Percentiles rank a stretch among this genome's conserved stretches.
Evolutionary conservation across 2,113 vertebrate genomes (phyloP).

Genomic region (Hystrix cristata): DNA sequence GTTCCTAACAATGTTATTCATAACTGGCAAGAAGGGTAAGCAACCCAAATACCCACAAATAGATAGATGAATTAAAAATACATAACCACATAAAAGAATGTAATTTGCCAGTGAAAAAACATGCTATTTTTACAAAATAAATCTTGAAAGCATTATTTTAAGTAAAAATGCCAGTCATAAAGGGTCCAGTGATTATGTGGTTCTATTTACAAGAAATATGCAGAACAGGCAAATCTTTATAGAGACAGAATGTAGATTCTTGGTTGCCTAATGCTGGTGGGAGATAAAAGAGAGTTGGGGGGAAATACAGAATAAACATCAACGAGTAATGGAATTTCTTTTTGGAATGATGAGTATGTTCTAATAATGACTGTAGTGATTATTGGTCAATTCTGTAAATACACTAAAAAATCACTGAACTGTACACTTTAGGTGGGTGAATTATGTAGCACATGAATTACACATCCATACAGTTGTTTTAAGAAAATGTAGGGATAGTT

Average conservation of each 20-base stretch:
- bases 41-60: not conserved
- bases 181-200: not conserved
- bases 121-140: not conserved
- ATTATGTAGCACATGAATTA: not conserved
- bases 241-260: not conserved
- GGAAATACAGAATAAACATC: not conserved
- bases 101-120: not conserved
- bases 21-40: not conserved
- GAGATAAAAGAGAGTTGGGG: not conserved
- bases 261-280: not conserved
- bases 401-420: conserved; percentile 36
- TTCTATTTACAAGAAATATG: not conserved
- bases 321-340: not conserved
- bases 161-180: not conserved
- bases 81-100: not conserved
- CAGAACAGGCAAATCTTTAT: not conserved
- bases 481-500: not conserved
- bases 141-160: not conserved
- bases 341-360: conserved; percentile 30
- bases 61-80: not conserved
- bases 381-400: not conserved
- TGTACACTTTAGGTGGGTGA: not conserved
- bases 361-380: not conserved
- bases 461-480: conserved; percentile 36
- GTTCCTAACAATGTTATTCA: not conserved